Conservation (phyloP, 2,888 invertebrate genomes). For the Malthinus seriepunctatus region DNA sequence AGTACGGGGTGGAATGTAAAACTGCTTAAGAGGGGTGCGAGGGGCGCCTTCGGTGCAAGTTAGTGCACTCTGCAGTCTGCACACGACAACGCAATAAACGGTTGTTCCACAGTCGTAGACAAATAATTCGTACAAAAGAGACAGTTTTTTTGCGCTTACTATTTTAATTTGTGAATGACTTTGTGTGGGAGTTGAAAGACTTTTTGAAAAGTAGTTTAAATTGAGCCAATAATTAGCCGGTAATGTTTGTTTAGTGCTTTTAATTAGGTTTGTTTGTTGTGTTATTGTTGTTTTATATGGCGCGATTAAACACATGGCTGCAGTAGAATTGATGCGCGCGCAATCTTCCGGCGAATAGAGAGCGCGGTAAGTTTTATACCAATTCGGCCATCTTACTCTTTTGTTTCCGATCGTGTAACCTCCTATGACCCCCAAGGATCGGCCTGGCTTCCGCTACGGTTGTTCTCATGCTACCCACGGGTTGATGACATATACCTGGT, state of each 20-base stretch:
- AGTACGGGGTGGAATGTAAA: slow-evolving; percentile 32
- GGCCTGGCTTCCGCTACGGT: slow-evolving; percentile 31
- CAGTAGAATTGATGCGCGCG: slow-evolving; percentile 48
- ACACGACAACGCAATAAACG: slow-evolving; percentile 43
- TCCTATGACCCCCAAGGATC: slow-evolving; percentile 30
- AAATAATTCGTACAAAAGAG: slow-evolving; percentile 3
- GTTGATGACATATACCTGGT: slow-evolving; percentile 36
- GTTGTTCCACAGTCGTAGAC: slow-evolving; percentile 36
- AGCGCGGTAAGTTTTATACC: slow-evolving; percentile 30
- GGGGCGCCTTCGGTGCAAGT: slow-evolving; percentile 36
- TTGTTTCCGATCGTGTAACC: slow-evolving; percentile 36
- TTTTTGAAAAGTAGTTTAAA: too few species aligned
- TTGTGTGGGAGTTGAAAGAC: too few species aligned
- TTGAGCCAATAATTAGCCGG: too few species aligned
- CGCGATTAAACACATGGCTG: slow-evolving; percentile 53
- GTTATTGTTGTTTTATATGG: slow-evolving; percentile 37
- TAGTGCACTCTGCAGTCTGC: slow-evolving; percentile 42
- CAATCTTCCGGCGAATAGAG: slow-evolving; percentile 19
- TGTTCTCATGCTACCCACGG: slow-evolving; percentile 33
- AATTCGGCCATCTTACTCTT: slow-evolving; percentile 29
- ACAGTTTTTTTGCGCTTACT: neutral
- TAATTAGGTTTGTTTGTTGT: slow-evolving; percentile 37
- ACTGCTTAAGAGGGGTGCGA: slow-evolving; percentile 23
- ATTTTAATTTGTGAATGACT: too few species aligned
- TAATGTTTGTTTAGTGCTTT: neutral